Evolutionary conservation across 2,888 invertebrate species (phyloP).

Genomic region (Diachrysia chrysitis): DNA sequence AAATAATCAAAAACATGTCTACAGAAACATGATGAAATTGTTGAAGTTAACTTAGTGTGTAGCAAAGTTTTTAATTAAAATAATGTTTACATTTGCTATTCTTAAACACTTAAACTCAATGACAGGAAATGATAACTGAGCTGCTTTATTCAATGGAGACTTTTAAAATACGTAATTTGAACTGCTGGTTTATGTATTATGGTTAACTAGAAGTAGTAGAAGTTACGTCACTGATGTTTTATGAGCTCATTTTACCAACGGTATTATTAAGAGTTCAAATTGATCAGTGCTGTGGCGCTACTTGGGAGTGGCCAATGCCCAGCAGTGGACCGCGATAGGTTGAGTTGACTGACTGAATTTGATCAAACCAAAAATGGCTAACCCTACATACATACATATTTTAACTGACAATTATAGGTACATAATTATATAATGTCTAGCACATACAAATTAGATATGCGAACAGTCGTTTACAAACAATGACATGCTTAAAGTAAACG

Average conservation of each 20-base stretch:
- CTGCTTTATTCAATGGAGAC: slow-evolving; percentile 31
- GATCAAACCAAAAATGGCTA: no score
- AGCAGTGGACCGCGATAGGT: no score
- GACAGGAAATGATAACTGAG: slow-evolving; percentile 37
- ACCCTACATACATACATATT: no score
- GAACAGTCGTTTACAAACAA: no score
- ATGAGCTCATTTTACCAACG: neutral
- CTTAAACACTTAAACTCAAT: slow-evolving; percentile 30
- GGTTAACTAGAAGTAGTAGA: neutral
- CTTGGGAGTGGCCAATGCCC: no score
- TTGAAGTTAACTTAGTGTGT: neutral
- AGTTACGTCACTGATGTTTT: neutral
- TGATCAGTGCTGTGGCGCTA: no score
- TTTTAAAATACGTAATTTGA: slow-evolving; percentile 15
- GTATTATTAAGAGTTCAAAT: no score
- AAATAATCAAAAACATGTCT: slow-evolving; percentile 38
- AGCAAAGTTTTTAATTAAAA: slow-evolving; percentile 11
- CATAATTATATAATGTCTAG: no score
- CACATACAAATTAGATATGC: no score
- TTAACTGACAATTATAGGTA: no score
- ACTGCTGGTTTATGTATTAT: slow-evolving; percentile 18
- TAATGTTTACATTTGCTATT: slow-evolving; percentile 37
- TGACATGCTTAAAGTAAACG: no score
- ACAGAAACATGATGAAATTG: slow-evolving; percentile 10
- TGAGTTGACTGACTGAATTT: no score